Evolutionary conservation across 2,888 invertebrate genomes (phyloP).

Genomic region (Lasioglossum calceatum): DNA sequence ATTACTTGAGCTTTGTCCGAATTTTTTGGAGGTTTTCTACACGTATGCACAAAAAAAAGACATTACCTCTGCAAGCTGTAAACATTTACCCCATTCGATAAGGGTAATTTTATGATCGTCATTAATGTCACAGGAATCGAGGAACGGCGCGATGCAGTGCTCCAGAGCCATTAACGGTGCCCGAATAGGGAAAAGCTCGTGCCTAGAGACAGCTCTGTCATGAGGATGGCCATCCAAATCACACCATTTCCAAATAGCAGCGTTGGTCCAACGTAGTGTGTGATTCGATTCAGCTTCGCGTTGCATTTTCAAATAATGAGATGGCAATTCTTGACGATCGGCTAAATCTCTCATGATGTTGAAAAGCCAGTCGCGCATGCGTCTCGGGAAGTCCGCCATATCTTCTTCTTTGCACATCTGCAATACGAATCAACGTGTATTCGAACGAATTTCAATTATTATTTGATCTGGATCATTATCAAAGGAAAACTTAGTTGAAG

Average conservation of each 20-base stretch:
- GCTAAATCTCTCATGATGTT: slow-evolving; percentile 98
- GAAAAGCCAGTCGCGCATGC: slow-evolving; percentile 99
- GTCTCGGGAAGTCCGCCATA: slow-evolving; percentile 96
- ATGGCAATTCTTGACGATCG: slow-evolving; percentile 92
- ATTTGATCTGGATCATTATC: not conserved
- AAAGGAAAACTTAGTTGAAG: not conserved
- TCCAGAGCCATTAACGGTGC: slow-evolving; percentile 98
- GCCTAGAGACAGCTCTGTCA: slow-evolving; percentile 94
- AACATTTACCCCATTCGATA: slow-evolving; percentile 96
- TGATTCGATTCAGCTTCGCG: slow-evolving; percentile 94
- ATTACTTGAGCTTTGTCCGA: not conserved
- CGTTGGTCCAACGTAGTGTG: slow-evolving; percentile 94
- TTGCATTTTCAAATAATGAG: slow-evolving; percentile 94
- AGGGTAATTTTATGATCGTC: slow-evolving; percentile 96
- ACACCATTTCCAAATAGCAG: slow-evolving; percentile 99
- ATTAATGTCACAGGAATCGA: slow-evolving; percentile 95
- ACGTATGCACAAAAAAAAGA: not conserved
- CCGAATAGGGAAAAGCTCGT: slow-evolving; percentile 98
- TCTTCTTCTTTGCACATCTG: slow-evolving; percentile 93
- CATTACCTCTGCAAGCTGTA: slow-evolving; percentile 92
- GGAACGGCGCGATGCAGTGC: slow-evolving; percentile 98
- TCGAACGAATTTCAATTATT: not conserved
- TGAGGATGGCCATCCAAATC: slow-evolving; percentile 97
- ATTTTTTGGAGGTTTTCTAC: not conserved
- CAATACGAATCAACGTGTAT: not conserved